Evolutionary conservation across 2,797 vertebrate genomes (phyloP), one percentile per base, ranked within the genome.

Genomic region (Sphenodon punctatus): DNA sequence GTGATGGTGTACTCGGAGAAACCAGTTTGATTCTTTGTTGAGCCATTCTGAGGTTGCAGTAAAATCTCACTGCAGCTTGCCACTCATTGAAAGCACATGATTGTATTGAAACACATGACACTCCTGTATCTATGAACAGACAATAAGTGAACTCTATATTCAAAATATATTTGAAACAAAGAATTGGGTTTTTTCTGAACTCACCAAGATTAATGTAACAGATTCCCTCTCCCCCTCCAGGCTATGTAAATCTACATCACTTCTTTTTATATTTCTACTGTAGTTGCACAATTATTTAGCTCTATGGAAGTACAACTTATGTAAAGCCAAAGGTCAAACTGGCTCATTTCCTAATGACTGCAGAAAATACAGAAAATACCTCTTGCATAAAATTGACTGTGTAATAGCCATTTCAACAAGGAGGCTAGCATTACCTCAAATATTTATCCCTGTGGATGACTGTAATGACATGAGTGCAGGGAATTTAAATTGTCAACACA

Each of bases 21-120:
- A 94, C 94, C 95, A 93, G 94, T 96, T 94, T 94, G 93, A 94
- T 93, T 95, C 91, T 88, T 86, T 91, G 91, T 95, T 95, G 93
- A 92, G 71, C 91, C 90, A 77, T 90, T 89, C 36, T 76, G 83
- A 86, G 61, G 41, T 49, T 59, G 67, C 56, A 78, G 53, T 78
- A 84, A 43, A 67, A 75, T 78, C 23, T 19, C 25, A 8, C 6
- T 71, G 25, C 58, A 42, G 38, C 77, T 72, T 30, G 58, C 63
- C 38, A 78, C 53, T 17, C 61, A 27, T 81, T 83, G 67, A 46
- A 92, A 82, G 87, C 78, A 82, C 69, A 71, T 51, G 55, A 63
- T 68, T 79, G 42, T 80, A 66, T 66, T 80, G 82, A 67, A 80
- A 87, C 64, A 56, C 7, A 8, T 59, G 69, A 77, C 22, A 20